These are phyloP conservation scores for Dione juno DNA, from an alignment of 2,888 invertebrate species.

Conservation along the genomic window DNA sequence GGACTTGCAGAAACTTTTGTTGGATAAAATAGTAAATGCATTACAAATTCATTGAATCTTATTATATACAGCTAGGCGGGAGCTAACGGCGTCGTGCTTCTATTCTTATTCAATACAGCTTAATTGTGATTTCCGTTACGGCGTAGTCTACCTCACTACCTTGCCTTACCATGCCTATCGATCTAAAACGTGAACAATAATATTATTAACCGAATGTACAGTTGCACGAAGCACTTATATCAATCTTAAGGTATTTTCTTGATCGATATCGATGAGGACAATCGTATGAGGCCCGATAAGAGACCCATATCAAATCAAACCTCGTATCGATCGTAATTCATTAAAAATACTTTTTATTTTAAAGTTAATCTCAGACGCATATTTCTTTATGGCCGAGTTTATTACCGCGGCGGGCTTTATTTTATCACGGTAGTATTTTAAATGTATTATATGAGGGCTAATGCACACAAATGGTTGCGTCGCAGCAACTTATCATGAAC, in stretches of 20 bases:
- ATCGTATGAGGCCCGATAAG: constrained; percentile 44
- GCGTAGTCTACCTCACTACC: constrained; percentile 50
- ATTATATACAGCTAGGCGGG: constrained; percentile 45
- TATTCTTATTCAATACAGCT: constrained; percentile 47
- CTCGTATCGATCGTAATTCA: constrained; percentile 51
- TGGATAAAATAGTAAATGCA: constrained; percentile 37
- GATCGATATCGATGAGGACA: constrained; percentile 63
- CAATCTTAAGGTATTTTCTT: constrained; percentile 50
- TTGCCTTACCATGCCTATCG: constrained; percentile 57
- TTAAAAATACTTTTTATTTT: constrained; percentile 50
- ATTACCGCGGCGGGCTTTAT: constrained; percentile 65
- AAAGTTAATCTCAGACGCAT: constrained; percentile 56
- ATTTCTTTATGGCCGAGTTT: constrained; percentile 64
- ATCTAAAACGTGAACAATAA: constrained; percentile 79
- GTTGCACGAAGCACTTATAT: constrained; percentile 64
- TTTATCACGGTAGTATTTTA: constrained; percentile 72
- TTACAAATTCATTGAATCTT: constrained; percentile 36
- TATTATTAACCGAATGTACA: constrained; percentile 74
- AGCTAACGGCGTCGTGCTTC: constrained; percentile 42
- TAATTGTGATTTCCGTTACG: constrained; percentile 50
- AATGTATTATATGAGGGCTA: constrained; percentile 67
- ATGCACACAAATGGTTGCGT: constrained; percentile 8
- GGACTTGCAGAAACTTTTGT: constrained; percentile 17
- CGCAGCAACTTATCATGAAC: constrained; percentile 7
- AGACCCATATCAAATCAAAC: constrained; percentile 63